A percentile compares a stretch with the other conserved stretches of the same genome.
phyloP scores from a whole-genome alignment of 1,140 invertebrate species.

The Drosophila sp. region DNA sequence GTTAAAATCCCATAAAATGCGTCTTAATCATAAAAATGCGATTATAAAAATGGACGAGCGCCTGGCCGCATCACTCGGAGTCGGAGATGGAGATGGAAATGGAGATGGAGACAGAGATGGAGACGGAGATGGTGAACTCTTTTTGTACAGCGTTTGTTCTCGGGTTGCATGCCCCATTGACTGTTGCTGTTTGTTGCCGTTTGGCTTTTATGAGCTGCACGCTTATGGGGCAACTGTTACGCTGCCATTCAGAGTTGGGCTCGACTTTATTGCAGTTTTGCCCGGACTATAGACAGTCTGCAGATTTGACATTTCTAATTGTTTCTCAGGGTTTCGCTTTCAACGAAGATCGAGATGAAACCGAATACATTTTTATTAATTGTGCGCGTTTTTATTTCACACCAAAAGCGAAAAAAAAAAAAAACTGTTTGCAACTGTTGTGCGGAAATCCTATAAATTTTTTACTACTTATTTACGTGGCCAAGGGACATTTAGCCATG shows the following conservation, averaged over 20 bases:
- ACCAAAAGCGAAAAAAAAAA: constrained; percentile 17
- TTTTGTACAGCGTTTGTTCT: constrained; percentile 25
- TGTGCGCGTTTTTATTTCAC: constrained; percentile 56
- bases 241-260: constrained; percentile 18
- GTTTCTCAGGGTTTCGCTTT: constrained; percentile 65
- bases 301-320: constrained; percentile 67
- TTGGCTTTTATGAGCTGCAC: constrained; percentile 74
- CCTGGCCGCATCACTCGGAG: constrained; percentile 7
- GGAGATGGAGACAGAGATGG: not conserved
- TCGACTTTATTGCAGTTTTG: constrained; percentile 68
- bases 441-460: constrained; percentile 79
- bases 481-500: constrained; percentile 81
- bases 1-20: constrained; percentile 83
- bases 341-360: constrained; percentile 22
- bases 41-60: constrained; percentile 81
- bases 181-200: constrained; percentile 72
- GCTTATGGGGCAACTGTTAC: constrained; percentile 48
- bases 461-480: constrained; percentile 83
- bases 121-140: constrained; percentile 47
- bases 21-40: constrained; percentile 84
- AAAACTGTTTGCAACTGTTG: constrained; percentile 69
- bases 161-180: constrained; percentile 25
- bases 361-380: constrained; percentile 70
- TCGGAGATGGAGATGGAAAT: not conserved
- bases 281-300: constrained; percentile 13